Conservation (phyloP, 1,140 invertebrate genomes). For the Limonius californicus region DNA sequence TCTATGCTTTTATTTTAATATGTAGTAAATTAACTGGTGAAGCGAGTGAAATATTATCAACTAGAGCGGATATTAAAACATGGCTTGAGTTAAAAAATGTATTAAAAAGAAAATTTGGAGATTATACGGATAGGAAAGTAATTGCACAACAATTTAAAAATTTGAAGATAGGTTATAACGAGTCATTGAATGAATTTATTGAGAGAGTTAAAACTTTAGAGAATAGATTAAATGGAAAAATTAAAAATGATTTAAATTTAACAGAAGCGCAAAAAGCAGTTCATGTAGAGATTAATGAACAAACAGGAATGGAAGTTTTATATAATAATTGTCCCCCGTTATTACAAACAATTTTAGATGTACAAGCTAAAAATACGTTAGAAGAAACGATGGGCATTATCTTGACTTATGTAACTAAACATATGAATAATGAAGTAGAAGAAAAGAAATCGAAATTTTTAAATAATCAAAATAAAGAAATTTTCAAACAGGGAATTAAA, state of each 20-base stretch:
- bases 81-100: constrained; percentile 9
- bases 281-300: background rate
- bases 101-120: constrained; percentile 1
- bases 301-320: background rate
- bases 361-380: background rate
- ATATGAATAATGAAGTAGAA: no score
- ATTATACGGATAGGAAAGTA: constrained; percentile 5
- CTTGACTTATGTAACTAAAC: background rate
- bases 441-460: no score
- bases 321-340: background rate
- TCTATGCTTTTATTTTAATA: background rate
- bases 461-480: no score
- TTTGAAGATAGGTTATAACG: background rate
- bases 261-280: background rate
- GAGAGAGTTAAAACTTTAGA: background rate
- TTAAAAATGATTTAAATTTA: background rate
- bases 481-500: no score
- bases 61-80: constrained; percentile 1
- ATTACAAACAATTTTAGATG: background rate
- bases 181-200: constrained; percentile 13
- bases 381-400: background rate
- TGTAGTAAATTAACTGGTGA: constrained; percentile 9
- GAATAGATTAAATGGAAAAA: background rate
- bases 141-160: constrained; percentile 10
- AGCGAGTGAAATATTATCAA: background rate